phyloP scores from a whole-genome alignment of 2,888 invertebrate species.

The Erebia aethiops region DNA sequence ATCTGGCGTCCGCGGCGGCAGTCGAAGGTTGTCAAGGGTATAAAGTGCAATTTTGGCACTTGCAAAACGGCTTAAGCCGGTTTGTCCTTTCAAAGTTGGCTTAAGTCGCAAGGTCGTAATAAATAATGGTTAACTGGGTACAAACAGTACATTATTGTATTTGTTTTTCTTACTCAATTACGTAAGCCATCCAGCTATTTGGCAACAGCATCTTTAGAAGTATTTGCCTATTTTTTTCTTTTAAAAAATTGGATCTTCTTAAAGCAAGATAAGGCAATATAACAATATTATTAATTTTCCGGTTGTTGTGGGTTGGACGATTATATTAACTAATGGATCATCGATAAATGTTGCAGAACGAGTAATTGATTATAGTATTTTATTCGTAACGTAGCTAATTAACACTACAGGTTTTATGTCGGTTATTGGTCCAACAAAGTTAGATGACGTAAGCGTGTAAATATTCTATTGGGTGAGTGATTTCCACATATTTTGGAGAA shows the following conservation, averaged over 20 bases:
- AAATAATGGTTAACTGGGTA: conserved; percentile 17
- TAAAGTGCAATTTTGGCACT: conserved; percentile 5
- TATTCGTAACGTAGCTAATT: not conserved
- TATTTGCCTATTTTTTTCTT: not conserved
- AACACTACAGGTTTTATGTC: not conserved
- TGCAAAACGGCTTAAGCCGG: conserved; percentile 6
- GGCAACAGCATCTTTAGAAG: not conserved
- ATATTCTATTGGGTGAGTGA: not conserved
- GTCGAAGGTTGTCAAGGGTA: conserved; percentile 1
- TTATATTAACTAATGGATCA: conserved; percentile 1
- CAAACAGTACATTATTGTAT: conserved; percentile 11
- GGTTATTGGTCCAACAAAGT: conserved; percentile 9
- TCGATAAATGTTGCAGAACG: not conserved
- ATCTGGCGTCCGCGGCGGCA: not conserved
- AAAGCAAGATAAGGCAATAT: too few relatives aligned
- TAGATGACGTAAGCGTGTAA: not conserved
- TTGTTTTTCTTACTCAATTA: conserved; percentile 4
- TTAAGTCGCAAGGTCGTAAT: conserved; percentile 5
- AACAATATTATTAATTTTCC: too few relatives aligned
- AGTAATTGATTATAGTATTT: conserved; percentile 2
- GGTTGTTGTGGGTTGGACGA: not conserved
- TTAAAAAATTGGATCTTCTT: not conserved
- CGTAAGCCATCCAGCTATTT: conserved; percentile 8
- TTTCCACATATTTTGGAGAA: not conserved
- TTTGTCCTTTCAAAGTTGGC: conserved; percentile 10